Base-by-base conservation (phyloP, 92 coral and sea anemone species). In the Pocillopora meandrina region DNA sequence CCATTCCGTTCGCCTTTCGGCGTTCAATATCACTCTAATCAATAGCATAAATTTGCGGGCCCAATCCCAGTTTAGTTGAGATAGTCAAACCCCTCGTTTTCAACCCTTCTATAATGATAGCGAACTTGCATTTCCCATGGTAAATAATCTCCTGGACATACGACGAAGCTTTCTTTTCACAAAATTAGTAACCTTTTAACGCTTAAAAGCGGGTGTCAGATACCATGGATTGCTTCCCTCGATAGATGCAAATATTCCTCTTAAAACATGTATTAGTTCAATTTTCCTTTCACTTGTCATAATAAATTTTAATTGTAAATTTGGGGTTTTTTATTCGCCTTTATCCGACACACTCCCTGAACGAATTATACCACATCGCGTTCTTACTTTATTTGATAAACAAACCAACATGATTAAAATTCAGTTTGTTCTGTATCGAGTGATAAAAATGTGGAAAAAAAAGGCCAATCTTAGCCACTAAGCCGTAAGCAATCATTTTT, bases 141-240 rank as follows among this genome's bases (percentile, higher is more conserved):
- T 49, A 34, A 71, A 11, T n/a, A 35, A n/a, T 58, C 35, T 61
- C 85, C 33, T 42, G 4, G 52, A 3, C 5, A 42, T 3, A 42
- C 5, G 52, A 42, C 52, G 52, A 42, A 42, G 52, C 52, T 42
- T 42, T 42, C 52, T 42, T 42, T 3, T 42, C 8, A 42, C 52
- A 68, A 70, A 70, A 70, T 18, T 35, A 4, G 58, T 55, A 74
- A 56, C 63, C 62, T 55, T 71, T 74, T n/a, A 74, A 74, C 52
- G 55, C 35, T 15, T 74, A 74, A 74, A 74, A n/a, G 62, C 63
- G 35, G 35, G 26, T 52, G 26, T 57, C 21, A 74, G 63, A 74
- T 74, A 36, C 52, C n/a, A 59, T 52, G 59, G 61, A 64, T 78
- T 65, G 63, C 36, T 47, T 79, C 47, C 66, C 65, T 80, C 76